A percentile compares a stretch with the other conserved stretches of the same genome.
phyloP scores from a whole-genome alignment of 2,888 invertebrate species.

The Euphydryas editha region DNA sequence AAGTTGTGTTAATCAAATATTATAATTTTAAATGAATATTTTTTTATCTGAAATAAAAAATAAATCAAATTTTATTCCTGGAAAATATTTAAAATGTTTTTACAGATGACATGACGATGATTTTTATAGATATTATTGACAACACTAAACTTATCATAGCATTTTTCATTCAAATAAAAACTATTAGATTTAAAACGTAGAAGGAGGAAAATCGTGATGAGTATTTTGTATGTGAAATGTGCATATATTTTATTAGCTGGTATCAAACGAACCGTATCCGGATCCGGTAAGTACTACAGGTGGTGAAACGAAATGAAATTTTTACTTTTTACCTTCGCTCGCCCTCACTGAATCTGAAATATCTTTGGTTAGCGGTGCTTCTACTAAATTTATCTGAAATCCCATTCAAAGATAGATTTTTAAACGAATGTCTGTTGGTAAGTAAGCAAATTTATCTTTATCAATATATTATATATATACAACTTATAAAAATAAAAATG shows the following conservation, averaged over 20 bases:
- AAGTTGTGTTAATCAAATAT: too few species aligned
- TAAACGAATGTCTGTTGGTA: neutral
- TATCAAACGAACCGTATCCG: constrained; percentile 64
- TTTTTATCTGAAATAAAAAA: too few species aligned
- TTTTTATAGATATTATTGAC: too few species aligned
- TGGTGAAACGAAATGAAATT: constrained; percentile 52
- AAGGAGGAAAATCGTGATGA: neutral
- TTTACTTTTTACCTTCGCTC: constrained; percentile 51
- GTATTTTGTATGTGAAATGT: constrained; percentile 5
- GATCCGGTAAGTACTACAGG: constrained; percentile 60
- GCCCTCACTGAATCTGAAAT: constrained; percentile 39
- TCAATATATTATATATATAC: too few species aligned
- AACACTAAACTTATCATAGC: neutral
- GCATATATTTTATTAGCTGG: constrained; percentile 57
- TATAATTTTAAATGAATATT: too few species aligned
- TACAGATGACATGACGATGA: too few species aligned
- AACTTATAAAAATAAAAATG: neutral
- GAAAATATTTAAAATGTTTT: too few species aligned
- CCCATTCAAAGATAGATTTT: constrained; percentile 24
- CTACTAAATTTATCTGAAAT: constrained; percentile 31
- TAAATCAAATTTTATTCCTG: too few species aligned
- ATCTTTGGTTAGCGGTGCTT: constrained; percentile 40
- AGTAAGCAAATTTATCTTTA: neutral
- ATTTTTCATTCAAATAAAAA: neutral
- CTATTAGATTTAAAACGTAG: neutral